These are phyloP conservation scores for Felis chaus DNA, from an alignment of 2,113 vertebrate species.

Conservation along the genomic window DNA sequence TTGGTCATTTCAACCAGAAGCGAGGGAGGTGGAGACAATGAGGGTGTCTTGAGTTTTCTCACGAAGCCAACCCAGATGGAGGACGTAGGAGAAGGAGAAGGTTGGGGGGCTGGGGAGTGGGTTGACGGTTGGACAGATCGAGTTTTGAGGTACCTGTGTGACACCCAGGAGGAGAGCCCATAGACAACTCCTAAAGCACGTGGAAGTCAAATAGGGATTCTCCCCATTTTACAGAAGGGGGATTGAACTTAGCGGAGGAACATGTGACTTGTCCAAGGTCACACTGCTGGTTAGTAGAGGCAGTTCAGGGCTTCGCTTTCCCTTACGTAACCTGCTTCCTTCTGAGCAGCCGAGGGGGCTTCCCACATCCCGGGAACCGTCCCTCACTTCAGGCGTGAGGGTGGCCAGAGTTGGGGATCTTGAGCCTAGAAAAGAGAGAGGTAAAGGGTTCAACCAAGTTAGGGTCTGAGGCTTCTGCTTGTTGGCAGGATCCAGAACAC, in stretches of 20 bases:
- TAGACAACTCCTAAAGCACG: not conserved
- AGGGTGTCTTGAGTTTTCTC: not conserved
- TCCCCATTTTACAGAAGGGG: not conserved
- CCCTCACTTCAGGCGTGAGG: not conserved
- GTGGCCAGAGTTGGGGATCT: not conserved
- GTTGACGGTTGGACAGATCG: not conserved
- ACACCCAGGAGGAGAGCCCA: no score
- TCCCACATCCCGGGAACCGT: not conserved
- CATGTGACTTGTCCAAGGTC: not conserved
- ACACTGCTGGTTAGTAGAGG: not conserved
- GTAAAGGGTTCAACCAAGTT: not conserved
- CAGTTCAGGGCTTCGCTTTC: not conserved
- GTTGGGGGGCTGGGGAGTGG: no score
- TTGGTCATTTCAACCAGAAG: not conserved
- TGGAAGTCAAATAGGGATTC: not conserved
- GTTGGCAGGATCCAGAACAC: conserved; percentile 92
- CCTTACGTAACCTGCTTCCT: not conserved
- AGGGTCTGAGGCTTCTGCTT: not conserved
- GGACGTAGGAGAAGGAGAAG: not conserved
- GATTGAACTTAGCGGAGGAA: not conserved
- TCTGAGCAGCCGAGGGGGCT: not conserved
- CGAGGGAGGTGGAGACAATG: not conserved
- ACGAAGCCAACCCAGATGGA: not conserved
- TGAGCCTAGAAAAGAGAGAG: not conserved
- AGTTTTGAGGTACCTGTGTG: not conserved